Base-by-base conservation (phyloP, 2,113 vertebrate species). In the Hylia prasina region DNA sequence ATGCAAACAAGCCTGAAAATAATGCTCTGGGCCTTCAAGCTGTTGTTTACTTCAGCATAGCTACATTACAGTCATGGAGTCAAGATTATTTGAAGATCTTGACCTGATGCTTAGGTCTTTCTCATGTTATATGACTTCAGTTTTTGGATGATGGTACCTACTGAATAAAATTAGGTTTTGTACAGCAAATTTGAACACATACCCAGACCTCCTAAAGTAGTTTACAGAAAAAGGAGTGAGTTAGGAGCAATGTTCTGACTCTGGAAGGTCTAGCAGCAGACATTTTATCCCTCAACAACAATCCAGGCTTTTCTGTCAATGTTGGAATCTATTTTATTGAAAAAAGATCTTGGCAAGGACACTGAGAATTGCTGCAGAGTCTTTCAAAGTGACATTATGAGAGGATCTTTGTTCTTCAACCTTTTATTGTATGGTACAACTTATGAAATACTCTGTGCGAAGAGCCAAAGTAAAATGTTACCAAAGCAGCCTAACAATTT, bases 221-320 rank as follows among this genome's bases (percentile, higher is more conserved):
- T 92, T 84, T 64, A 64, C 48, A 84, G 93, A 65, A 82, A 87
- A 79, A 80, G 48, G 77, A 91, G 61, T 71, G 65, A 93, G 44
- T 48, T 84, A 45, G 83, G 89, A 95, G 73, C 70, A 92, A 53
- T 94, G 87, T 87, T 92, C 91, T 84, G 56, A 53, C 77, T 90
- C 48, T 78, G 57, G 70, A 68, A 91, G 91, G 72, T 54, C 54
- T 82, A 94, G 94, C 39, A 78, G 83, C 91, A 71, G 86, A 60
- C 23, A 10, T 91, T 82, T 94, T 93, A 94, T 95, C 77, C 84
- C 89, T 92, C 70, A 75, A 87, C 69, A 94, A 92, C 94, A 96
- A 96, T 89, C 69, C 40, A 91, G 31, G 73, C 44, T 94, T 91
- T 95, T 93, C 65, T 89, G 65, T 94, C 93, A 84, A 79, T 91